Base-by-base conservation (phyloP, 2,888 invertebrate genomes). In the Metellina segmentata region DNA sequence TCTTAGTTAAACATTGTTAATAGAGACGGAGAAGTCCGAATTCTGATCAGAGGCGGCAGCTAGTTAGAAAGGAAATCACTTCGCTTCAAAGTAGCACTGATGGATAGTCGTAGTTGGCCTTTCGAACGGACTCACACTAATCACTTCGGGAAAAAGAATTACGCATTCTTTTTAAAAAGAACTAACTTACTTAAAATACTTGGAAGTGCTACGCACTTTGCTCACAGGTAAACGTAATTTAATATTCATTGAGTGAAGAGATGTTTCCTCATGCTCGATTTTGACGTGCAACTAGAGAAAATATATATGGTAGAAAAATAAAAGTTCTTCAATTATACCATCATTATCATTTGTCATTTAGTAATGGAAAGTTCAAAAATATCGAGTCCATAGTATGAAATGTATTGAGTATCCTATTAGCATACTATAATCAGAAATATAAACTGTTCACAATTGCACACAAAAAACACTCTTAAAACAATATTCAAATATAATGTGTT, bases 11-110 rank as follows among this genome's bases (percentile, higher is more conserved):
- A 85, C 79, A 70, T 49, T 90, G 85, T 85, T 90, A 85, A 90
- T 90, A 85, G 51, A 90, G 90, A 90, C 61, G 90, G 85, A 85
- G 69, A 79, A 90, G 85, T 61, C 19, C 13, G 69, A 75, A 81
- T 88, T 69, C 75, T 61, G 81, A 88, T 88, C 88, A 53, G 77
- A 16, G 16, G 77, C 13, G 81, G 19, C n/a, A 81, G 19, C 49
- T 1, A 34, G 34, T 34, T 4, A 34, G 4, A 70, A 34, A 48
- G 53, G 74, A 74, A 85, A 48, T 71, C 75, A 89, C 78, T 77
- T 83, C 78, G 6, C 6, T 61, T 8, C 52, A 81, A 69, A 78
- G 82, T 70, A 89, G 71, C 34, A n/a, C 51, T 89, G 89, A 89
- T 89, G 75, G 71, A 89, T 89, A 77, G 70, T 69, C 71, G 16